Conservation (phyloP, 2,888 invertebrate species). For the Phymatocera aterrima region DNA sequence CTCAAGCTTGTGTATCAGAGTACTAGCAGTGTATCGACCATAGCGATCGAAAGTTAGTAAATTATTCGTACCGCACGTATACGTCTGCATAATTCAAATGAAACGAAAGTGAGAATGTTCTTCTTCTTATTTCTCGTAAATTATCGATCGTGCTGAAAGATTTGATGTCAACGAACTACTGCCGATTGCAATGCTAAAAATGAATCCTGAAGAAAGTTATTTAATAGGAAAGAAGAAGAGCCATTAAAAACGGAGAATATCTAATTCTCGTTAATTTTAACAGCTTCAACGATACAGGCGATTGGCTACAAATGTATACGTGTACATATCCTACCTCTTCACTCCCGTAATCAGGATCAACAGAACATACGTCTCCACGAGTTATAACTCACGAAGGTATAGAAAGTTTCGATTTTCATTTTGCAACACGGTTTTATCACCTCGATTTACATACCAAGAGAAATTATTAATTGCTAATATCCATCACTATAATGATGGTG, state of each 20-base stretch:
- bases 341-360: background rate
- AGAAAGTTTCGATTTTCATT: conserved; percentile 10
- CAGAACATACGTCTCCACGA: background rate
- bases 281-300: background rate
- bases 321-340: background rate
- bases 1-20: background rate
- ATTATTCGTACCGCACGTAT: conserved; percentile 30
- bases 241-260: background rate
- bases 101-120: conserved; percentile 25
- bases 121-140: conserved; percentile 15
- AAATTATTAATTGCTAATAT: background rate
- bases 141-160: background rate
- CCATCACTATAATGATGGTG: background rate
- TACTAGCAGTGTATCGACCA: background rate
- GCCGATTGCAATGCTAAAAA: background rate
- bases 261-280: background rate
- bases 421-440: background rate
- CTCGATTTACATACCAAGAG: background rate
- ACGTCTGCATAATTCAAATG: background rate
- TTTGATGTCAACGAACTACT: background rate
- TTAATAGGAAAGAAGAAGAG: background rate
- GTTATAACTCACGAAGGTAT: background rate
- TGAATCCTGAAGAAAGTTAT: background rate
- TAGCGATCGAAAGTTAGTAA: conserved; percentile 9
- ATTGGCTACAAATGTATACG: background rate